Evolutionary conservation across 2,888 invertebrate species (phyloP).

Genomic region (Napeogenes sylphis): DNA sequence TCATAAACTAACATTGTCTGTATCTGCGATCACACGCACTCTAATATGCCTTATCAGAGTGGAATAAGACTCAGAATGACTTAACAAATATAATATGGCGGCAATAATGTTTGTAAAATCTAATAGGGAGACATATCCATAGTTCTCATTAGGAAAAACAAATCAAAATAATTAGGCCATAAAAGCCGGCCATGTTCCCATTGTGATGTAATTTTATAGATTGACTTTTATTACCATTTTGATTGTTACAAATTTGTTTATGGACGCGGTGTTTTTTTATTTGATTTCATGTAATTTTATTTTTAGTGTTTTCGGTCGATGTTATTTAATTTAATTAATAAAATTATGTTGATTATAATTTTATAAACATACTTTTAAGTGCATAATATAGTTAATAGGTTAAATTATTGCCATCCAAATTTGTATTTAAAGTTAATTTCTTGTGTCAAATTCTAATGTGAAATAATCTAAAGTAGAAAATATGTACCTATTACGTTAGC

Average conservation of each 20-base stretch:
- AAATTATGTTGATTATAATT: too few relatives aligned
- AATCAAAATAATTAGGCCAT: slow-evolving; percentile 74
- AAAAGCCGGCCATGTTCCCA: slow-evolving; percentile 60
- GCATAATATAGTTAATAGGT: too few relatives aligned
- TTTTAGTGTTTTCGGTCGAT: slow-evolving; percentile 18
- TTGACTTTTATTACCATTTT: slow-evolving; percentile 60
- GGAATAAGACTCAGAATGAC: slow-evolving; percentile 33
- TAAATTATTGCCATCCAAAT: too few relatives aligned
- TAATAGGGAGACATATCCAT: slow-evolving; percentile 53
- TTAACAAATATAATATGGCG: slow-evolving; percentile 8
- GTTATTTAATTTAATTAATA: not conserved
- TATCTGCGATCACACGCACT: slow-evolving; percentile 13
- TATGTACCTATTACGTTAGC: too few relatives aligned
- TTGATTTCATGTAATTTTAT: slow-evolving; percentile 23
- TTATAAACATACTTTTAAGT: too few relatives aligned
- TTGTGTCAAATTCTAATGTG: too few relatives aligned
- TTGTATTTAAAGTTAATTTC: too few relatives aligned
- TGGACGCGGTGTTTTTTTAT: slow-evolving; percentile 31
- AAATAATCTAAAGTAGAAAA: too few relatives aligned
- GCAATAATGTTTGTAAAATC: slow-evolving; percentile 29
- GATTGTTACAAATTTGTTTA: slow-evolving; percentile 75
- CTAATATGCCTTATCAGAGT: slow-evolving; percentile 10
- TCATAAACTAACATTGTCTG: slow-evolving; percentile 45
- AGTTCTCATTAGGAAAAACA: slow-evolving; percentile 69
- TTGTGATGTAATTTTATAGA: slow-evolving; percentile 62